phyloP scores from a whole-genome alignment of 2,113 vertebrate genomes.

The Tetraodon nigroviridis region DNA sequence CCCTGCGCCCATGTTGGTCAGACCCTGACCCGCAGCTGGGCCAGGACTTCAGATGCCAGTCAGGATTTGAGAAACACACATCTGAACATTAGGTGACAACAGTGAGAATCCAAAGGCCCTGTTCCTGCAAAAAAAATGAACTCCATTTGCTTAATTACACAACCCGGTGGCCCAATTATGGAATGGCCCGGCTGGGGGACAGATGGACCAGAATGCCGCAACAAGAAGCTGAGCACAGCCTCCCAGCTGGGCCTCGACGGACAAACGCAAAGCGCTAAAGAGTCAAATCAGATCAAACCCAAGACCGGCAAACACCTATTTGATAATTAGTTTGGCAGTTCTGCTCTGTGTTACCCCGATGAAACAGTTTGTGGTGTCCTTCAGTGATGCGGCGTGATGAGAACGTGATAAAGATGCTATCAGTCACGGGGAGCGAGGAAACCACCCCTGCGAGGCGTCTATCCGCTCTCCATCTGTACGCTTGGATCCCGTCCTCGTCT shows the following conservation, averaged over 20 bases:
- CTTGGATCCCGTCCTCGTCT: conserved; percentile 46
- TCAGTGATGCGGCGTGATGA: conserved; percentile 42
- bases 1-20: conserved; percentile 62
- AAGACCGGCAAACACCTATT: conserved; percentile 29
- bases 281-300: conserved; percentile 40
- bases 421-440: conserved; percentile 50
- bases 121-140: conserved; percentile 9
- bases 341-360: background rate
- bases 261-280: conserved; percentile 40
- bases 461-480: conserved; percentile 69
- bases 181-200: conserved; percentile 34
- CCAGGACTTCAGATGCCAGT: conserved; percentile 32
- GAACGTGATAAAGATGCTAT: conserved; percentile 61
- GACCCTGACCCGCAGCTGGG: conserved; percentile 38
- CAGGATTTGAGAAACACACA: conserved; percentile 12
- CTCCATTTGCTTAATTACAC: conserved; percentile 44
- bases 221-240: conserved; percentile 35
- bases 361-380: conserved; percentile 9
- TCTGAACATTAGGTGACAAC: conserved; percentile 5
- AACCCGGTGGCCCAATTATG: conserved; percentile 49
- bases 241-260: conserved; percentile 31
- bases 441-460: conserved; percentile 53
- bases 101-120: conserved; percentile 14
- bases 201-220: conserved; percentile 54
- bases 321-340: conserved; percentile 37